phyloP scores from a whole-genome alignment of 2,797 vertebrate genomes.

The Tokudaia muenninki region DNA sequence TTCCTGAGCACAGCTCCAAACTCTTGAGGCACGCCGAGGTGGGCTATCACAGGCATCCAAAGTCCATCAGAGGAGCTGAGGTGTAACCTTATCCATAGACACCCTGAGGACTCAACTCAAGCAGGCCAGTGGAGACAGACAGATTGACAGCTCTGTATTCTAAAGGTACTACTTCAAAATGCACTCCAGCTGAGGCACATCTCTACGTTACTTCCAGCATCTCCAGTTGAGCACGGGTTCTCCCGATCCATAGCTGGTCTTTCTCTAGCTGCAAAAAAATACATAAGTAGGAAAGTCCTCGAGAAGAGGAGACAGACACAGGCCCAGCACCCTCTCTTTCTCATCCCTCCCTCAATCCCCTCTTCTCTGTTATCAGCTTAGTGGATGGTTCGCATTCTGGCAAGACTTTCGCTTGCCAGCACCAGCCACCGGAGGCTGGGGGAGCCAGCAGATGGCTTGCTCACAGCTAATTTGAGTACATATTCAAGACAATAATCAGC shows the following conservation, averaged over 20 bases:
- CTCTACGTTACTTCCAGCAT: background rate
- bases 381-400: constrained; percentile 67
- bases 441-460: constrained; percentile 78
- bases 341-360: background rate
- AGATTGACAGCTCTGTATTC: background rate
- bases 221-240: background rate
- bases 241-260: background rate
- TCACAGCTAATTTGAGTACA: constrained; percentile 77
- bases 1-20: background rate
- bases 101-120: background rate
- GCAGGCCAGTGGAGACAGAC: background rate
- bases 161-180: background rate
- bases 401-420: constrained; percentile 64
- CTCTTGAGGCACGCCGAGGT: background rate
- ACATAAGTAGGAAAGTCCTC: background rate
- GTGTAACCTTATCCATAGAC: background rate
- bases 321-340: background rate
- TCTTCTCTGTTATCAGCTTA: constrained; percentile 50
- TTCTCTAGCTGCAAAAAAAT: constrained; percentile 15
- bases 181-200: background rate
- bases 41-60: background rate
- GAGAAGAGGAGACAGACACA: background rate
- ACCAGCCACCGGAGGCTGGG: constrained; percentile 36
- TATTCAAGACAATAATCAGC: constrained; percentile 76
- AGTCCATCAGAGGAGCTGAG: background rate